A percentile compares a stretch with the other conserved stretches of the same genome.
Evolutionary conservation across 2,113 vertebrate genomes (phyloP).

Genomic region (Heterotilapia buettikoferi): DNA sequence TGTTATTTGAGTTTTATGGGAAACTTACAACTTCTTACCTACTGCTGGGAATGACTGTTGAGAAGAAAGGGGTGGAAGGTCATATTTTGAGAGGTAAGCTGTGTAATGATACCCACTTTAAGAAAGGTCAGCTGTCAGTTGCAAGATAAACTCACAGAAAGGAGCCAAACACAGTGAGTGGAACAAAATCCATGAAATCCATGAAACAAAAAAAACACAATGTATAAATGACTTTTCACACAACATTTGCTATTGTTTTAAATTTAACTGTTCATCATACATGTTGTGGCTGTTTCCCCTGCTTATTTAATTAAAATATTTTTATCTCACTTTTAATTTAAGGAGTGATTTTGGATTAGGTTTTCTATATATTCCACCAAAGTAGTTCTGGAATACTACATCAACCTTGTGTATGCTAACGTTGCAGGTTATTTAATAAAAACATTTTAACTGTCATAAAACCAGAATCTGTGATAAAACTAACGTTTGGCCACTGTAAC

Average conservation of each 20-base stretch:
- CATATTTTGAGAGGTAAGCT: neutral
- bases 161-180: neutral
- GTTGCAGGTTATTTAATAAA: neutral
- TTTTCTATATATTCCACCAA: neutral
- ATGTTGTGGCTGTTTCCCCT: neutral
- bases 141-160: neutral
- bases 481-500: neutral
- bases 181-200: neutral
- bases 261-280: neutral
- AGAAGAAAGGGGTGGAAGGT: neutral
- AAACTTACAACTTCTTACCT: neutral
- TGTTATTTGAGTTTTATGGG: neutral
- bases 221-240: neutral
- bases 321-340: neutral
- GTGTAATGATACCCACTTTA: neutral
- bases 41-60: neutral
- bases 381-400: neutral
- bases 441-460: neutral
- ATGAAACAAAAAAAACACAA: neutral
- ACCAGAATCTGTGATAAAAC: neutral
- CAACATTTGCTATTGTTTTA: neutral
- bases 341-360: neutral
- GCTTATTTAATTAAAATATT: neutral
- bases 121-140: neutral
- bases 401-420: neutral